Conservation (phyloP, 2,888 invertebrate species). For the Gastrophysa polygoni region DNA sequence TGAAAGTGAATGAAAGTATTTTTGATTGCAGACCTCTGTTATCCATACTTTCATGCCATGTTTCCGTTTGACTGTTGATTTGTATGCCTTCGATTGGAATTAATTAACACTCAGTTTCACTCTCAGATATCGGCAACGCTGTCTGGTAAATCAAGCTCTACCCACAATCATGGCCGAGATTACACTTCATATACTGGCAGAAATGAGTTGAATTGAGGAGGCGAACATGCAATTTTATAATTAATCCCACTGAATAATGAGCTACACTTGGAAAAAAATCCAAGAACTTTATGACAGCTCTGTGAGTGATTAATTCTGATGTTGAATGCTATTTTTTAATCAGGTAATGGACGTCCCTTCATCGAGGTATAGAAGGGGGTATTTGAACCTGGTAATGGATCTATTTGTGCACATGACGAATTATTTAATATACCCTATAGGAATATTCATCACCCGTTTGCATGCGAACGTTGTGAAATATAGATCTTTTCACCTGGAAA, state of each 20-base stretch:
- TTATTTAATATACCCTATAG: background rate
- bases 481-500: too few species aligned
- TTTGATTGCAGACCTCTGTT: too few species aligned
- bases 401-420: slow-evolving; percentile 2
- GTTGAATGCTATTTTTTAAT: slow-evolving; percentile 32
- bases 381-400: slow-evolving; percentile 14
- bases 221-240: slow-evolving; percentile 49
- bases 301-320: slow-evolving; percentile 27
- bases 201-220: slow-evolving; percentile 39
- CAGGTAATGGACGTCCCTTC: slow-evolving; percentile 9
- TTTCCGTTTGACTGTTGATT: too few species aligned
- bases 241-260: slow-evolving; percentile 49
- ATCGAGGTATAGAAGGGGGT: background rate
- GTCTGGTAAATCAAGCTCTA: slow-evolving; percentile 4
- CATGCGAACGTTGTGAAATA: background rate
- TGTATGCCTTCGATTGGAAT: too few species aligned
- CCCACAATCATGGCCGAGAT: slow-evolving; percentile 7
- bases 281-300: slow-evolving; percentile 29
- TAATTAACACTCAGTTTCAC: too few species aligned
- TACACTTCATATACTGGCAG: slow-evolving; percentile 12
- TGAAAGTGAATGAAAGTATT: too few species aligned
- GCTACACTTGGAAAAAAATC: slow-evolving; percentile 30
- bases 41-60: too few species aligned
- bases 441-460: background rate
- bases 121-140: background rate